These are phyloP conservation scores for Emmelina monodactyla DNA, from an alignment of 2,888 invertebrate genomes.

Conservation along the genomic window DNA sequence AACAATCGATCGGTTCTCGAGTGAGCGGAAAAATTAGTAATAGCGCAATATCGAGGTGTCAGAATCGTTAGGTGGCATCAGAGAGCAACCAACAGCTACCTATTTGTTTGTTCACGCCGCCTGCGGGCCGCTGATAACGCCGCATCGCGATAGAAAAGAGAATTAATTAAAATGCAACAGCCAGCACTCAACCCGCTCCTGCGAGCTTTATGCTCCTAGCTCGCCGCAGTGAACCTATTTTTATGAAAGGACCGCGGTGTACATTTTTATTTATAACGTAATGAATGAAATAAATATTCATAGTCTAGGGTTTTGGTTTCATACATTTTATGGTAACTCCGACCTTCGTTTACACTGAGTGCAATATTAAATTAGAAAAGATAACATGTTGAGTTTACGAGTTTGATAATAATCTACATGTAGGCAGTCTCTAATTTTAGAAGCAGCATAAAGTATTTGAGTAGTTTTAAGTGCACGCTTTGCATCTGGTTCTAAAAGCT, in stretches of 20 bases:
- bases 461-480: background rate
- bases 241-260: constrained; percentile 27
- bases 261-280: constrained; percentile 18
- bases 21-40: too few species aligned
- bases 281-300: constrained; percentile 14
- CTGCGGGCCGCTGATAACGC: constrained; percentile 54
- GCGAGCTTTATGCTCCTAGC: constrained; percentile 38
- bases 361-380: too few species aligned
- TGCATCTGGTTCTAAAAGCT: constrained; percentile 1
- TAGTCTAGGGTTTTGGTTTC: too few species aligned
- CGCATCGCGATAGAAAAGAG: constrained; percentile 61
- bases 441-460: background rate
- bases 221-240: constrained; percentile 25
- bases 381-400: too few species aligned
- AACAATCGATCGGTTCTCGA: too few species aligned
- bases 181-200: constrained; percentile 48
- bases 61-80: constrained; percentile 37
- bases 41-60: constrained; percentile 40
- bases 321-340: too few species aligned
- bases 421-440: too few species aligned
- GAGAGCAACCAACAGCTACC: constrained; percentile 26
- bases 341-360: too few species aligned
- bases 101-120: constrained; percentile 55
- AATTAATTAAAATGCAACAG: constrained; percentile 65
- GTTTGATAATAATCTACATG: too few species aligned